Evolutionary conservation across 2,888 invertebrate genomes (phyloP).

Genomic region (Theodoxus fluviatilis): DNA sequence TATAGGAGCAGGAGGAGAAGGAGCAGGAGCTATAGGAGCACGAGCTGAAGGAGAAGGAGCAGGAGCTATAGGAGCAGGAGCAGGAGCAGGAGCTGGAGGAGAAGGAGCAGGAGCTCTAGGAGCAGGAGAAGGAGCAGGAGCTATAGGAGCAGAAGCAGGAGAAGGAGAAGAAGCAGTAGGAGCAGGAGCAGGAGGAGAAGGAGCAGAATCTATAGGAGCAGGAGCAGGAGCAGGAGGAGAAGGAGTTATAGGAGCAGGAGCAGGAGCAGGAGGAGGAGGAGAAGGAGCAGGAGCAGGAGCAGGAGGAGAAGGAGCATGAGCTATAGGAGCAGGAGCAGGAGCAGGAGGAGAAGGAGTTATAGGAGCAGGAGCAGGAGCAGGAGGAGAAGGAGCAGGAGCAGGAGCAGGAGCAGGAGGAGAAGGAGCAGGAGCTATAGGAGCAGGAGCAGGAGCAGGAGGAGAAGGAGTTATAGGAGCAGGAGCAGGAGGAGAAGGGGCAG

Average conservation of each 20-base stretch:
- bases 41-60: background rate
- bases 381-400: no score
- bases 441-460: background rate
- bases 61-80: background rate
- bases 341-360: background rate
- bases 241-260: background rate
- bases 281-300: no score
- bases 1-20: background rate
- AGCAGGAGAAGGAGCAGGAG: background rate
- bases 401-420: no score
- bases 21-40: background rate
- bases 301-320: no score
- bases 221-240: background rate
- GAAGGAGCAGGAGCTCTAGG: background rate
- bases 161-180: background rate
- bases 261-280: background rate
- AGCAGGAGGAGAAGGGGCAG: conserved; percentile 8
- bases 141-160: no score
- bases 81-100: background rate
- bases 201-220: background rate
- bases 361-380: background rate
- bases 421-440: no score
- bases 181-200: background rate
- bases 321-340: no score
- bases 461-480: conserved; percentile 15